Conservation (phyloP, 2,888 invertebrate genomes). For the Tiliacea aurago region DNA sequence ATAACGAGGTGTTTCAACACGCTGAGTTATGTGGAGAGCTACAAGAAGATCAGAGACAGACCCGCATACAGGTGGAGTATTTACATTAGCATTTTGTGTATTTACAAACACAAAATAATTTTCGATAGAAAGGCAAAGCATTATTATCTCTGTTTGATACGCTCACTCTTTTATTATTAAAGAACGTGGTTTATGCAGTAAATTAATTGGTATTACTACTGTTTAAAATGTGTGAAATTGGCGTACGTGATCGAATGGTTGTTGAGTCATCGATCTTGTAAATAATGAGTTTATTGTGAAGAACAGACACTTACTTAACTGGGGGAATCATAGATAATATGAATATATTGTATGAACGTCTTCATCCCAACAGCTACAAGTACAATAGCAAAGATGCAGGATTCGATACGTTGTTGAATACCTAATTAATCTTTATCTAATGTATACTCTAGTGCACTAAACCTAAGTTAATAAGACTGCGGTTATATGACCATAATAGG, state of each 20-base stretch:
- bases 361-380: background rate
- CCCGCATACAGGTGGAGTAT: slow-evolving; percentile 79
- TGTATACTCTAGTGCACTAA: background rate
- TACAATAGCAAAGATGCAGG: background rate
- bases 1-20: slow-evolving; percentile 80
- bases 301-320: slow-evolving; percentile 12
- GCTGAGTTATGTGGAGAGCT: slow-evolving; percentile 83
- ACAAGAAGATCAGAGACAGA: slow-evolving; percentile 81
- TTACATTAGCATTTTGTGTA: slow-evolving; percentile 26
- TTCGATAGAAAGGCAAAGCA: background rate
- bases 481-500: background rate
- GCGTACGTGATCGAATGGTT: slow-evolving; percentile 57
- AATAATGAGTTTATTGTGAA: slow-evolving; percentile 23
- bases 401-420: slow-evolving; percentile 36
- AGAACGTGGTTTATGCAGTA: background rate
- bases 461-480: background rate
- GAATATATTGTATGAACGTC: background rate
- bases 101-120: background rate
- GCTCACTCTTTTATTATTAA: background rate
- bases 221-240: slow-evolving; percentile 15
- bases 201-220: background rate
- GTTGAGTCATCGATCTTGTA: slow-evolving; percentile 44
- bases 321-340: background rate
- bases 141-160: background rate
- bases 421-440: background rate